Base-by-base conservation (phyloP, 2,888 invertebrate genomes). In the Mystacides longicornis region DNA sequence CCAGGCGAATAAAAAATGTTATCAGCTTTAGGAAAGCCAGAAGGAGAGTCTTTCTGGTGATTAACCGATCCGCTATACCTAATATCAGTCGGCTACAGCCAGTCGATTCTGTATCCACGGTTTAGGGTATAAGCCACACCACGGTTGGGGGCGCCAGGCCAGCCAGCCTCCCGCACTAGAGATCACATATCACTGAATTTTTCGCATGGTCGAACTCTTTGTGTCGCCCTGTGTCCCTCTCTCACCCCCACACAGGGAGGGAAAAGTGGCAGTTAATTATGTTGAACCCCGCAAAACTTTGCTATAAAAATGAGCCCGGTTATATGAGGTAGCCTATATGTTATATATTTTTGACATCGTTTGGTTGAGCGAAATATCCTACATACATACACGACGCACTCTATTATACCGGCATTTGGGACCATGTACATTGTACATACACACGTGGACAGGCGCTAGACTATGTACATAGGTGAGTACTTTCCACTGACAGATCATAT, bases 111-210 rank as follows among this genome's bases (percentile, higher is more conserved):
- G 27, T 11, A 27, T 27, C 27, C 27, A 5, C 11, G 27, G 27
- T 27, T 27, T 27, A 27, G 7, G 27, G 27, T 27, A 5, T 7
- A 11, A 27, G 5, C 27, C 27, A 27, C 27, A 11, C 27, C 11
- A 27, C 11, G 27, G 27, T 27, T 11, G 27, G 27, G 27, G 11
- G 11, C 11, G 11, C 11, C 5, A 27, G 11, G 7, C 11, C 27
- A 27, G 27, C 27, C 27, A 7, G 27, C 27, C 27, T 5, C 27
- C 27, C 27, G 11, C 27, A 27, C 7, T 27, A 27, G 27, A 42
- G 48, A 53, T 56, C 58, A 53, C 59, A 55, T 57, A 59, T 61
- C 60, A 61, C 57, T 49, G 59, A 59, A 61, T 61, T 61, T 59
- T 61, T 57, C 61, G 57, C 47, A 48, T 56, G 57, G 59, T 46